Evolutionary conservation across 1,140 invertebrate species (phyloP), one percentile per base, ranked within the genome.

Genomic region (Lasioglossum baleicum): DNA sequence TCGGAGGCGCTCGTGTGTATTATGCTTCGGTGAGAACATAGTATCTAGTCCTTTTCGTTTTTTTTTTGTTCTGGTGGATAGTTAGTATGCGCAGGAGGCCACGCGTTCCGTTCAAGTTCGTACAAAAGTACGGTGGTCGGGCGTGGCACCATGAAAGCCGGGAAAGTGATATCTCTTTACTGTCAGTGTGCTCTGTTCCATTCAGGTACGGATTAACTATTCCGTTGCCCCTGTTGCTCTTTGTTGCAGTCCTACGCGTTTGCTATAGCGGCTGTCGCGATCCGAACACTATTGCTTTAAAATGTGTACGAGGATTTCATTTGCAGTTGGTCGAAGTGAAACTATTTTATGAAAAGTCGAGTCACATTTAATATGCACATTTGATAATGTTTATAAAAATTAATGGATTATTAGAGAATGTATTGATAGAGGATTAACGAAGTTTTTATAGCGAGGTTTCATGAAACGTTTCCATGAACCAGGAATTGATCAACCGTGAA

Each of bases 91-190:
- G 20, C 17, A 35, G 64, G 15, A 51, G 64, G 26, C 58, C 70
- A 35, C 53, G 10, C 68, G 72, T 80, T 81, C 67, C 71, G 72
- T 63, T 81, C 53, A 53, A 81, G 44, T 64, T 85, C 73, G 69
- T 72, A 26, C 22, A 85, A 70, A 85, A 85, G 42, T 48, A 73
- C 51, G 51, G 11, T 67, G 64, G 61, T 15, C 74, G 82, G 82
- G 85, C 58, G 83, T 87, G 83, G 80, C 72, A 81, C 67, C 22
- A 83, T 74, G 78, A 85, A 83, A 88, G 77, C 81, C 63, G 85
- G 65, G 83, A 87, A 88, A 85, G 83, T 87, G 78, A 83, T 83
- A 83, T 87, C 66, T 81, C 69, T 83, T 85, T 56, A 17, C 51
- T 22, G 61, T 67, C 13, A 40, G 71, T 82, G 64, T 70, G 67